Conservation (phyloP, 2,797 vertebrate genomes). For the Mormyrus hasselquistii region DNA sequence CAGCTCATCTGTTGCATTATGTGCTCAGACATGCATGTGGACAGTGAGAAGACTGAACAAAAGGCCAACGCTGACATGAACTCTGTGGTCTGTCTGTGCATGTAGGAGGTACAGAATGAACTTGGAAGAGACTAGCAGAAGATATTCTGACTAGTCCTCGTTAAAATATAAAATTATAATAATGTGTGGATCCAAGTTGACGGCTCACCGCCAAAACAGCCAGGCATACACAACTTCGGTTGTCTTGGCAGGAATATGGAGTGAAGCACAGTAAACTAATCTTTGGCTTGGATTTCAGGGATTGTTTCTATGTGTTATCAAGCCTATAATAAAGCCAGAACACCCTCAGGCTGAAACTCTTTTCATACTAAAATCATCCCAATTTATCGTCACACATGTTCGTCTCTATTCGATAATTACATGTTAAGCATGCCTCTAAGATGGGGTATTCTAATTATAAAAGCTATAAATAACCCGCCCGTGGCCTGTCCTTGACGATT, state of each 20-base stretch:
- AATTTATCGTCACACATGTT: neutral
- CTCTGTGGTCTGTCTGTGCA: neutral
- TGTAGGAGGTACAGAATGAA: neutral
- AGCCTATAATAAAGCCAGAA: conserved; percentile 8
- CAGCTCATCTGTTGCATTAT: neutral
- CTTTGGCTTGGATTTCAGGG: neutral
- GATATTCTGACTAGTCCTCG: neutral
- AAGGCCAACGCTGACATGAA: neutral
- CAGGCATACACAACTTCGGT: neutral
- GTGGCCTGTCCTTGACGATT: neutral
- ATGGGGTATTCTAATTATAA: conserved; percentile 2
- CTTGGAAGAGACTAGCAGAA: conserved; percentile 5
- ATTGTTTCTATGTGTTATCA: conserved; percentile 5
- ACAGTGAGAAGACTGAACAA: neutral
- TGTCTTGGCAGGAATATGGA: neutral
- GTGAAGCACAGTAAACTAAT: neutral
- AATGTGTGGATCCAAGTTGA: conserved; percentile 1
- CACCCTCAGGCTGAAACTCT: neutral
- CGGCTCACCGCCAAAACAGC: neutral
- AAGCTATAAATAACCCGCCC: neutral
- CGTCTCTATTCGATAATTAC: neutral
- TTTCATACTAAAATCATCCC: neutral
- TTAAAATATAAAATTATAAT: neutral
- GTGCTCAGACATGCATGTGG: neutral
- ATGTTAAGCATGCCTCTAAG: neutral